A percentile compares a stretch with the other conserved stretches of the same genome.
Conservation (phyloP, 1,140 invertebrate genomes). For the Palaemon carinicauda region DNA sequence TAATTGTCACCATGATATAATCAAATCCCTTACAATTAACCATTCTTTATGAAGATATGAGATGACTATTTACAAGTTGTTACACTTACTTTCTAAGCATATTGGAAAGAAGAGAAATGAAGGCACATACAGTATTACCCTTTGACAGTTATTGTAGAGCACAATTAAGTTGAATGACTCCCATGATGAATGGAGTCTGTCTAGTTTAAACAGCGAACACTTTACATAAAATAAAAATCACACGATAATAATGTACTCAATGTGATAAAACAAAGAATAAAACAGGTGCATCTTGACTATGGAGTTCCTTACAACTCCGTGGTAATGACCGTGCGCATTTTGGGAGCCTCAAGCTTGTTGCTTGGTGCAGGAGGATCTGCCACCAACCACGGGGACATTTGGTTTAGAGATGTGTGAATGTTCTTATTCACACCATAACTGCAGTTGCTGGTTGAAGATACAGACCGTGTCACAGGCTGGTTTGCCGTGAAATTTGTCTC, state of each 20-base stretch:
- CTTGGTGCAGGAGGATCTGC: conserved; percentile 35
- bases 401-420: not conserved
- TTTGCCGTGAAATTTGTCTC: conserved; percentile 19
- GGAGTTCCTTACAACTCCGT: conserved; percentile 27
- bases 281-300: not conserved
- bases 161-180: not conserved
- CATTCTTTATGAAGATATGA: conserved; percentile 21
- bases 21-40: conserved; percentile 13
- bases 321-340: conserved; percentile 43
- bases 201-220: not conserved
- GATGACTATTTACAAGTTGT: conserved; percentile 29
- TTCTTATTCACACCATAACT: not conserved
- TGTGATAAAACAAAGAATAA: not conserved
- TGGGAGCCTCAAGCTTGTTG: conserved; percentile 2
- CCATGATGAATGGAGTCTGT: not conserved
- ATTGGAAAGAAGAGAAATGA: conserved; percentile 10
- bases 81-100: not conserved
- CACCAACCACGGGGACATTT: conserved; percentile 48
- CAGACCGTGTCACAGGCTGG: conserved; percentile 26
- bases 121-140: conserved; percentile 26
- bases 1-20: not conserved
- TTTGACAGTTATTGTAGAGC: not conserved
- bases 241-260: not conserved
- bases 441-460: conserved; percentile 18
- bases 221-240: not conserved